A percentile compares a stretch with the other conserved stretches of the same genome.
phyloP scores from a whole-genome alignment of 2,888 invertebrate genomes.

The Diabrotica balteata region DNA sequence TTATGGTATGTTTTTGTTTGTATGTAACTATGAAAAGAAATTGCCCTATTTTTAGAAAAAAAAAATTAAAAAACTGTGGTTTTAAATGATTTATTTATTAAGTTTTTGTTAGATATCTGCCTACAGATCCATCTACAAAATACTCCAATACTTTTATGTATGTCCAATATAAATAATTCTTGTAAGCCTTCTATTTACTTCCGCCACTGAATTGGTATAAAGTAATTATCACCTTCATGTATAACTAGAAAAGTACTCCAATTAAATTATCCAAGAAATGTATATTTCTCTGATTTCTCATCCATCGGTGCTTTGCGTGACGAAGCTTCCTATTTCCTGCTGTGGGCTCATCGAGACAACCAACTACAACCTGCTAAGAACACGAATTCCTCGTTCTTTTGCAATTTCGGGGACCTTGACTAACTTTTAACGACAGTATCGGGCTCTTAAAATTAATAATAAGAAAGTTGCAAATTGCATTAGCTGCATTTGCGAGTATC shows the following conservation, averaged over 20 bases:
- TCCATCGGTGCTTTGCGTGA: not conserved
- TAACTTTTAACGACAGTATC: not conserved
- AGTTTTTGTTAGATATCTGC: too few relatives aligned
- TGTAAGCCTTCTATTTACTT: not conserved
- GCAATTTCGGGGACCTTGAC: not conserved
- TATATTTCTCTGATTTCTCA: slow-evolving; percentile 1
- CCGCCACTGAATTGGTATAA: slow-evolving; percentile 3
- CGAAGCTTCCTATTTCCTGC: slow-evolving; percentile 7
- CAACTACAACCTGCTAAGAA: not conserved
- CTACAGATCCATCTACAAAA: too few relatives aligned
- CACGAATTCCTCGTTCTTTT: not conserved
- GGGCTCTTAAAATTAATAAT: not conserved
- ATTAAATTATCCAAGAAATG: slow-evolving; percentile 8
- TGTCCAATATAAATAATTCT: too few relatives aligned
- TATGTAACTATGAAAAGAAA: too few relatives aligned
- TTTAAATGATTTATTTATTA: too few relatives aligned
- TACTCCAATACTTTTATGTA: too few relatives aligned
- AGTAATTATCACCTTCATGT: not conserved
- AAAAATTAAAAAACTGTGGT: too few relatives aligned
- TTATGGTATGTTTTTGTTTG: too few relatives aligned
- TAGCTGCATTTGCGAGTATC: too few relatives aligned
- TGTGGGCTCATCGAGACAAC: not conserved
- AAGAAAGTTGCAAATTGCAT: too few relatives aligned
- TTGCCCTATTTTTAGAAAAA: too few relatives aligned
- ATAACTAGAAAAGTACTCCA: not conserved